Evolutionary conservation across 1,140 invertebrate genomes (phyloP).

Genomic region (Megathymus violae): DNA sequence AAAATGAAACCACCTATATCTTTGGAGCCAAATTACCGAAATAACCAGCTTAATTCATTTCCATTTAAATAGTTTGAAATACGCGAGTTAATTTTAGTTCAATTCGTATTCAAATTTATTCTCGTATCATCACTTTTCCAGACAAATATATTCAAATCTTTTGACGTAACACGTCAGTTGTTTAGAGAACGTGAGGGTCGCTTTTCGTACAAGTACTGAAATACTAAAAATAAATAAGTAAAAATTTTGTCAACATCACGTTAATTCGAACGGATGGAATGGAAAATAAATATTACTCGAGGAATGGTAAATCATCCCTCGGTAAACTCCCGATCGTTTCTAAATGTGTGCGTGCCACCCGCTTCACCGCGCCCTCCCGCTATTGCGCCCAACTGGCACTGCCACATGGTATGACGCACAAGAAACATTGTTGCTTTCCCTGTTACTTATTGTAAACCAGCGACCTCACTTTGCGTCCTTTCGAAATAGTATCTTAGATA

Average conservation of each 20-base stretch:
- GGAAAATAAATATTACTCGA: constrained; percentile 14
- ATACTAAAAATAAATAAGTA: constrained; percentile 17
- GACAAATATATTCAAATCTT: not conserved
- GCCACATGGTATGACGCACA: constrained; percentile 1
- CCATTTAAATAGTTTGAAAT: not conserved
- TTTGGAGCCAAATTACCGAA: not conserved
- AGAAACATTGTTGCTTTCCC: not conserved
- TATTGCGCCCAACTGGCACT: not conserved
- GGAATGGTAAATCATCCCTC: constrained; percentile 15
- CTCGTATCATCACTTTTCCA: not conserved
- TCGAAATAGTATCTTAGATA: too few relatives aligned
- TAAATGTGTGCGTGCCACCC: too few relatives aligned
- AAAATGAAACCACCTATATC: too few relatives aligned
- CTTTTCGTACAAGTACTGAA: constrained; percentile 1
- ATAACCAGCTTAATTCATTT: not conserved
- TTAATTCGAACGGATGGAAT: constrained; percentile 11
- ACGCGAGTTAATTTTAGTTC: not conserved
- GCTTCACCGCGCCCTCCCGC: not conserved
- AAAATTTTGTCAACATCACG: constrained; percentile 20
- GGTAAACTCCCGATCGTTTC: too few relatives aligned
- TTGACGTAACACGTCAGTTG: not conserved
- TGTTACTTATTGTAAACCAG: not conserved
- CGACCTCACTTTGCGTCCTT: not conserved
- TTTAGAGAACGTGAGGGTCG: not conserved
- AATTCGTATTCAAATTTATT: not conserved